phyloP scores from a whole-genome alignment of 1,140 invertebrate genomes.

The Bombus balteatus region DNA sequence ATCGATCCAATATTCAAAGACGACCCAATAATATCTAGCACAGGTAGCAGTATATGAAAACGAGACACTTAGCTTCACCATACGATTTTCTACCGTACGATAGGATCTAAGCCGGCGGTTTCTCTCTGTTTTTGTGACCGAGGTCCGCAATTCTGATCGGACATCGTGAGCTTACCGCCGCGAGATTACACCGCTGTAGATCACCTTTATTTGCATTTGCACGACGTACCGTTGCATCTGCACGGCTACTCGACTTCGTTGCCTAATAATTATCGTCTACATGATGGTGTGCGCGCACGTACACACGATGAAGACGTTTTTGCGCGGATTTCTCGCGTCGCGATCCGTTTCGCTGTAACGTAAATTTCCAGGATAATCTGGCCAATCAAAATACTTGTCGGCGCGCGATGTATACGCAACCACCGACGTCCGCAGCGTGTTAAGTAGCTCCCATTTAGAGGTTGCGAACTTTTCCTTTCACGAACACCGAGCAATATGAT shows the following conservation, averaged over 20 bases:
- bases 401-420: constrained; percentile 30
- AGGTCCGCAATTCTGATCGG: constrained; percentile 44
- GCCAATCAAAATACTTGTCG: constrained; percentile 40
- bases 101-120: constrained; percentile 57
- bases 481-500: constrained; percentile 34
- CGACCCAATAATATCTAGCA: not conserved
- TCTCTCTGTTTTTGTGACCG: constrained; percentile 41
- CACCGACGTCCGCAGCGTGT: constrained; percentile 22
- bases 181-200: constrained; percentile 67
- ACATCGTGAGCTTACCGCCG: constrained; percentile 64
- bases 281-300: constrained; percentile 22
- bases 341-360: constrained; percentile 32
- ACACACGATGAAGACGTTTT: constrained; percentile 60
- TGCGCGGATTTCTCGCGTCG: constrained; percentile 11
- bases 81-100: constrained; percentile 59
- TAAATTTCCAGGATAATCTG: constrained; percentile 61
- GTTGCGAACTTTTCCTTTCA: constrained; percentile 31
- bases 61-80: constrained; percentile 11
- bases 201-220: constrained; percentile 73
- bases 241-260: constrained; percentile 58
- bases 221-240: constrained; percentile 66
- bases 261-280: constrained; percentile 69
- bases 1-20: constrained; percentile 20
- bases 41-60: constrained; percentile 25
- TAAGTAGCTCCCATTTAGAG: constrained; percentile 46